Percentiles rank a stretch among this genome's conserved stretches.
These are phyloP conservation scores for Pseudopleuronectes americanus DNA, from an alignment of 2,797 vertebrate species.

Conservation along the genomic window DNA sequence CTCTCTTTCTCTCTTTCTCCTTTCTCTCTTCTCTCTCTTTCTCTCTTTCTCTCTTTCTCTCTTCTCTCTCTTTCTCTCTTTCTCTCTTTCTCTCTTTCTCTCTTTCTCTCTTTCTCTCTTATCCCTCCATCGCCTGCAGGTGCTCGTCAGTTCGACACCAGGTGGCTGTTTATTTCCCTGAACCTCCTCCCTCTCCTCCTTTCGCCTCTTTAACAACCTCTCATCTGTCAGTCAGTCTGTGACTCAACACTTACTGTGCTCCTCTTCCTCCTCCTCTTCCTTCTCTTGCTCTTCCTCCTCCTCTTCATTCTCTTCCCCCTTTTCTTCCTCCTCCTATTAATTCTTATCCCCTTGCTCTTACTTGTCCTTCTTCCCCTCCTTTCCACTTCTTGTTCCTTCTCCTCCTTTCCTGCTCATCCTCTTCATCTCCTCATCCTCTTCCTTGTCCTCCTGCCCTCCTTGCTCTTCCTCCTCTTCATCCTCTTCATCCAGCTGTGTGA, in stretches of 20 bases:
- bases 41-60: not conserved
- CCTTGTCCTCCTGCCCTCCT: too few species aligned
- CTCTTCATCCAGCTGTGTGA: too few species aligned
- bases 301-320: not conserved
- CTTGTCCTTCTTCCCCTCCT: too few species aligned
- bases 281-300: not conserved
- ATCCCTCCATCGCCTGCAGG: constrained; percentile 68
- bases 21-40: not conserved
- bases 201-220: constrained; percentile 55
- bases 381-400: too few species aligned
- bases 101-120: not conserved
- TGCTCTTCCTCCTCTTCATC: too few species aligned
- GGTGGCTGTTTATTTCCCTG: constrained; percentile 58
- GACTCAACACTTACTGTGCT: not conserved
- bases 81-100: too few species aligned
- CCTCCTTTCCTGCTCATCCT: too few species aligned
- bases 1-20: too few species aligned
- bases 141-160: constrained; percentile 66
- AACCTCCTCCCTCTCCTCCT: constrained; percentile 49
- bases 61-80: not conserved
- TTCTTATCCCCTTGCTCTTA: too few species aligned
- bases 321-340: not conserved
- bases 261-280: too few species aligned
- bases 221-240: constrained; percentile 33
- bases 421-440: too few species aligned